A percentile compares a stretch with the other conserved stretches of the same genome.
Evolutionary conservation across 2,888 invertebrate genomes (phyloP).

Genomic region (Druceiella hillmani): DNA sequence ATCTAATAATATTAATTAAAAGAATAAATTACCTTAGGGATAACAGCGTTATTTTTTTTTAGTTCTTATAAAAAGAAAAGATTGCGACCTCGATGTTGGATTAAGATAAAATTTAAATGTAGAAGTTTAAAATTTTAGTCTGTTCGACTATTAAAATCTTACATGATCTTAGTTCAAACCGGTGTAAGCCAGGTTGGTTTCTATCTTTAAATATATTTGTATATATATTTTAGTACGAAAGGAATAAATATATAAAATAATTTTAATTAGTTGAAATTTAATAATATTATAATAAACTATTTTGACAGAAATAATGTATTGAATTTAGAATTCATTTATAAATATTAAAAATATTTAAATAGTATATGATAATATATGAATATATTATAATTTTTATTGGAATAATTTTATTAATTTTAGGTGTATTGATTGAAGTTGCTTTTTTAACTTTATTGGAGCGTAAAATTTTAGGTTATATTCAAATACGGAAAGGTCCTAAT

Average conservation of each 20-base stretch:
- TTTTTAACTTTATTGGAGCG: conserved; percentile 71
- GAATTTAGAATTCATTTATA: conserved; percentile 64
- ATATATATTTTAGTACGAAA: conserved; percentile 75
- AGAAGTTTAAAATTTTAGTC: conserved; percentile 65
- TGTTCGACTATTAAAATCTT: conserved; percentile 80
- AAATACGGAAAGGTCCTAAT: conserved; percentile 70
- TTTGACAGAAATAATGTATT: conserved; percentile 65
- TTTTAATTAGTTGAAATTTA: conserved; percentile 37
- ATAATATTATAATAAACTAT: conserved; percentile 34
- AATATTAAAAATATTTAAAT: conserved; percentile 52
- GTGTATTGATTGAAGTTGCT: conserved; percentile 59
- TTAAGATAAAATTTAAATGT: conserved; percentile 65
- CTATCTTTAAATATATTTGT: conserved; percentile 62
- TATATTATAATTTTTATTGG: conserved; percentile 38
- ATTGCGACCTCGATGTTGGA: conserved; percentile 89
- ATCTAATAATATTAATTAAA: conserved; percentile 56
- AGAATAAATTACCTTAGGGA: conserved; percentile 76
- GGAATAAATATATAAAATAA: conserved; percentile 59
- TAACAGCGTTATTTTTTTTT: conserved; percentile 78
- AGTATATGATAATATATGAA: conserved; percentile 49
- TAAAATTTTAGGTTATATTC: conserved; percentile 65
- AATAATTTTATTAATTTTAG: conserved; percentile 51
- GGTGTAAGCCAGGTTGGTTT: conserved; percentile 82
- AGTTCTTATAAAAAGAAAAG: conserved; percentile 68
- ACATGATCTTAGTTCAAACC: conserved; percentile 88